Conservation (phyloP, 2,113 vertebrate species). For the Neofelis nebulosa region DNA sequence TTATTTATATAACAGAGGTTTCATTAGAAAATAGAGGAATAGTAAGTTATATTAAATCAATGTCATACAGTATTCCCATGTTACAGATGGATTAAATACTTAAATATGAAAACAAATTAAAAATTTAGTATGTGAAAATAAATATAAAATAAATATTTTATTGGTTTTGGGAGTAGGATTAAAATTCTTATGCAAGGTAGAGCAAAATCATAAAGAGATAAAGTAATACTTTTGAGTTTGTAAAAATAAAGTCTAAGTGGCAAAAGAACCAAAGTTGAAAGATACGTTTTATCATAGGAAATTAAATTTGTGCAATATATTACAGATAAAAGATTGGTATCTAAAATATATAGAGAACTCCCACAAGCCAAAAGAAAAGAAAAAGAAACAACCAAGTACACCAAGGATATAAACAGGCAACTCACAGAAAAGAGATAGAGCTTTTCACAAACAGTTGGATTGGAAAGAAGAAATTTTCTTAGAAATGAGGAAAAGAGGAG, state of each 20-base stretch:
- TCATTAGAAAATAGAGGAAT: not conserved
- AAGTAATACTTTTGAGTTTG: not conserved
- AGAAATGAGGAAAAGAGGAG: conserved; percentile 47
- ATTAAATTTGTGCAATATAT: not conserved
- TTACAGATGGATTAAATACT: not conserved
- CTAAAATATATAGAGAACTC: not conserved
- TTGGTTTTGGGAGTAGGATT: not conserved
- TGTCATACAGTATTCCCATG: not conserved
- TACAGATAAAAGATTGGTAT: not conserved
- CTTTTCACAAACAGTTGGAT: not conserved
- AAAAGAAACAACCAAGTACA: not conserved
- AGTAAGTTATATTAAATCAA: not conserved
- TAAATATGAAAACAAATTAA: not conserved
- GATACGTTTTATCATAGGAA: not conserved
- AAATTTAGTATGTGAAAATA: not conserved
- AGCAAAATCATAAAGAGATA: not conserved
- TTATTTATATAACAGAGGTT: not conserved
- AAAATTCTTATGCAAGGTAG: not conserved
- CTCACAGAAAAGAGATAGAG: not conserved
- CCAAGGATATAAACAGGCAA: not conserved
- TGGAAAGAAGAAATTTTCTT: not conserved
- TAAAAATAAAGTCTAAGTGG: not conserved
- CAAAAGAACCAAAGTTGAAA: not conserved
- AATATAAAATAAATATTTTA: not conserved
- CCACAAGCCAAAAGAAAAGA: not conserved